A percentile compares a stretch with the other conserved stretches of the same genome.
phyloP scores from a whole-genome alignment of 2,888 invertebrate species.

The Myathropa florea region DNA sequence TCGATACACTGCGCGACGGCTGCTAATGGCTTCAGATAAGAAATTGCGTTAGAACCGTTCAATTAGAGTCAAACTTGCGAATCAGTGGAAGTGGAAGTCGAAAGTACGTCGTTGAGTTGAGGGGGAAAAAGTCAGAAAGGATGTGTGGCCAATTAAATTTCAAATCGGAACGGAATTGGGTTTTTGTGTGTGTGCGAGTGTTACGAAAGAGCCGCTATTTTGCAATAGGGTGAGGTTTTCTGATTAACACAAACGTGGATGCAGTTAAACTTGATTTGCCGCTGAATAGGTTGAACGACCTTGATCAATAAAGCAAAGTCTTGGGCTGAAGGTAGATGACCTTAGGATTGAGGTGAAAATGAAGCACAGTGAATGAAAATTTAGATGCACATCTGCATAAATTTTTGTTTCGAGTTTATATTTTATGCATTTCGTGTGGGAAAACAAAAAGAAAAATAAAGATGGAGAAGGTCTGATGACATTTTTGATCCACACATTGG shows the following conservation, averaged over 20 bases:
- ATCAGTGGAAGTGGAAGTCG: conserved; percentile 39
- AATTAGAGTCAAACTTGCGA: neutral
- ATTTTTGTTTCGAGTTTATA: neutral
- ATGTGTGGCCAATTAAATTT: neutral
- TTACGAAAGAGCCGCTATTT: neutral
- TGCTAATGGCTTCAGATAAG: neutral
- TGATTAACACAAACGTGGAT: neutral
- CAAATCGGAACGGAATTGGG: neutral
- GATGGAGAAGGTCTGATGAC: neutral
- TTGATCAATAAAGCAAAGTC: neutral
- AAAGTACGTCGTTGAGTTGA: neutral
- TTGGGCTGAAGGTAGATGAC: neutral
- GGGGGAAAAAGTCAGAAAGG: neutral
- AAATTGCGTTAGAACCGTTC: conserved; percentile 22
- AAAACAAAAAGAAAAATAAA: neutral
- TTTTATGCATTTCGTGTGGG: neutral
- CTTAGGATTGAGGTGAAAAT: neutral
- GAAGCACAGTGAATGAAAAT: neutral
- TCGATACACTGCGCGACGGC: conserved; percentile 13
- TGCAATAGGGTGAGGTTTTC: neutral
- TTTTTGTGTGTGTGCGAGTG: too few relatives aligned
- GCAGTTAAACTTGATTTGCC: neutral
- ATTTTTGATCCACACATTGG: neutral
- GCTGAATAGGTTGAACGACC: neutral
- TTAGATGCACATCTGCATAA: neutral